Percentiles rank a stretch among this genome's conserved stretches.
Evolutionary conservation across 2,888 invertebrate species (phyloP).

Genomic region (Dermolepida albohirtum): DNA sequence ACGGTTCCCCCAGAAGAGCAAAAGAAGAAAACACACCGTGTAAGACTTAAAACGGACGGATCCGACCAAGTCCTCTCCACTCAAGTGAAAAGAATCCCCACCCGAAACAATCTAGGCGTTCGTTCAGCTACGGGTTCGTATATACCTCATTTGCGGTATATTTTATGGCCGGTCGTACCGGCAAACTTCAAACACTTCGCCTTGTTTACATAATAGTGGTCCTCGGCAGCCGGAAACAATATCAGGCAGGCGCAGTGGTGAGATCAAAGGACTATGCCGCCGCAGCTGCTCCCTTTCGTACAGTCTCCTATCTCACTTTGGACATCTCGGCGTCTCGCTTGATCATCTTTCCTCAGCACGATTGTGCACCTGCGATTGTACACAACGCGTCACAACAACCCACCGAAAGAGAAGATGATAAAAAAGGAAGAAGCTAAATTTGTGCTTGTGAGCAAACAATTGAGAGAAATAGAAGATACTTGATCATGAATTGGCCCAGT

Average conservation of each 20-base stretch:
- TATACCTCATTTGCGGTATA: constrained; percentile 63
- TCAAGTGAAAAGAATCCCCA: neutral
- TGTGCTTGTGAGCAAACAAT: neutral
- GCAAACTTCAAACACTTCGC: constrained; percentile 73
- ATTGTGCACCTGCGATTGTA: constrained; percentile 22
- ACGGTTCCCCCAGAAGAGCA: neutral
- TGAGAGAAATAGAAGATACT: constrained; percentile 9
- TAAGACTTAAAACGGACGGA: neutral
- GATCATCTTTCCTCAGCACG: constrained; percentile 22
- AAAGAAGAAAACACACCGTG: neutral
- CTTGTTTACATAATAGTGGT: constrained; percentile 79
- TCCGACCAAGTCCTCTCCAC: neutral
- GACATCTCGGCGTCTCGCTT: constrained; percentile 38
- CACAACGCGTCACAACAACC: constrained; percentile 22
- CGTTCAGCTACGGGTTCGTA: constrained; percentile 29
- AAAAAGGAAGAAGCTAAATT: constrained; percentile 4
- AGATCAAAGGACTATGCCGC: constrained; percentile 64
- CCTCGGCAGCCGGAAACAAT: constrained; percentile 71
- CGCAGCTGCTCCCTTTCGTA: constrained; percentile 55
- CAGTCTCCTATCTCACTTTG: constrained; percentile 48
- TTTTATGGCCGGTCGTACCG: constrained; percentile 65
- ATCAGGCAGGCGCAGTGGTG: constrained; percentile 63
- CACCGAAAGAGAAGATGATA: neutral
- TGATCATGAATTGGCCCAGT: constrained; percentile 57
- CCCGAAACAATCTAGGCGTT: constrained; percentile 13